These are phyloP conservation scores for Chinchilla lanigera DNA, from an alignment of 2,113 vertebrate genomes.

Conservation along the genomic window DNA sequence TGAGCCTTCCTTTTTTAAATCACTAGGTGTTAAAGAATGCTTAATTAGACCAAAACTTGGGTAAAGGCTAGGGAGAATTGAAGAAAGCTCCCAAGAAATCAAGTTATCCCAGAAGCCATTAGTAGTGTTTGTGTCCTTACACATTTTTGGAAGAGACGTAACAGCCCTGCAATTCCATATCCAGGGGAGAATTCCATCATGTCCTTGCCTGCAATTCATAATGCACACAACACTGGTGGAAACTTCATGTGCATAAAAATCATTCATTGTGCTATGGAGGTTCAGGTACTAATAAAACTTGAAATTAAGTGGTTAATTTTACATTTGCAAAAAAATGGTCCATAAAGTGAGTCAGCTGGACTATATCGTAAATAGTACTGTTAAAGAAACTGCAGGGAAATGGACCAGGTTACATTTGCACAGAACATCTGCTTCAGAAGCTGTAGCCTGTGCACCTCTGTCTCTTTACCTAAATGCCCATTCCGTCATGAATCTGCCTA, in stretches of 20 bases:
- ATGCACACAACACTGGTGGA: not conserved
- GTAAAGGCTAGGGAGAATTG: not conserved
- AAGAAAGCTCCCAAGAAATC: not conserved
- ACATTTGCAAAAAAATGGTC: not conserved
- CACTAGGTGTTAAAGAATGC: conserved; percentile 49
- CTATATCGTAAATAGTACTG: not conserved
- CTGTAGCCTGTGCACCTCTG: not conserved
- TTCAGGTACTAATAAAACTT: conserved; percentile 4
- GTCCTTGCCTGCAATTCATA: not conserved
- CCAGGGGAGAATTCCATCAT: not conserved
- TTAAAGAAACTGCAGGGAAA: not conserved
- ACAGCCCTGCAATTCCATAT: not conserved
- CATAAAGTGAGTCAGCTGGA: conserved; percentile 2
- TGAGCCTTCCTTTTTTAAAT: not conserved
- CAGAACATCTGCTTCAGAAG: conserved; percentile 23
- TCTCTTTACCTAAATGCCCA: conserved; percentile 1
- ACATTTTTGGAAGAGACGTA: not conserved
- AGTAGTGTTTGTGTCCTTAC: not conserved
- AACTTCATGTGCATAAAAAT: not conserved
- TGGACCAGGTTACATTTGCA: not conserved
- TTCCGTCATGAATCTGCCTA: not conserved
- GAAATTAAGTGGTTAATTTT: not conserved
- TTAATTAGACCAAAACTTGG: conserved; percentile 59
- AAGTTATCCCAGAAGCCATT: not conserved
- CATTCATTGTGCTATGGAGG: not conserved